A percentile compares a stretch with the other conserved stretches of the same genome.
phyloP scores from a whole-genome alignment of 2,113 vertebrate species.

The Perccottus glenii region DNA sequence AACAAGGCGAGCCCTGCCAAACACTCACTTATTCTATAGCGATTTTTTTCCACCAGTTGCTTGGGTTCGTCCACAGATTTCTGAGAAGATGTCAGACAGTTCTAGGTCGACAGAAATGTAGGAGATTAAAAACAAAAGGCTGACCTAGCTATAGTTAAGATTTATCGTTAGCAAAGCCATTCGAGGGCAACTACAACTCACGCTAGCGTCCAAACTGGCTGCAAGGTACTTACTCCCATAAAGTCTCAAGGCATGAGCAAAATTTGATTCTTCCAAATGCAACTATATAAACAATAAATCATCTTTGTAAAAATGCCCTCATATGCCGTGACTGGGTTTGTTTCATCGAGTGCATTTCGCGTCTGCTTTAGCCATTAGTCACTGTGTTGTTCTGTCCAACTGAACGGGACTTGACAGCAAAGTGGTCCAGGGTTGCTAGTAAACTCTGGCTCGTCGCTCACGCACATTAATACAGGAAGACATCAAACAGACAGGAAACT shows the following conservation, averaged over 20 bases:
- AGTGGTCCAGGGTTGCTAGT: slow-evolving; percentile 54
- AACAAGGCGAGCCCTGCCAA: slow-evolving; percentile 87
- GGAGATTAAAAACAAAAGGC: slow-evolving; percentile 27
- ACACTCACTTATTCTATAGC: slow-evolving; percentile 70
- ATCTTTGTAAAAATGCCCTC: slow-evolving; percentile 34
- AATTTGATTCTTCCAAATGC: neutral
- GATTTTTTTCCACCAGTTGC: slow-evolving; percentile 58
- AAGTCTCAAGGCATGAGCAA: neutral
- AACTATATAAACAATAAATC: slow-evolving; percentile 26
- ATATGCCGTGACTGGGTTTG: slow-evolving; percentile 6
- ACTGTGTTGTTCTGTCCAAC: slow-evolving; percentile 33
- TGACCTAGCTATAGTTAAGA: slow-evolving; percentile 36
- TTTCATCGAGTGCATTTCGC: slow-evolving; percentile 4
- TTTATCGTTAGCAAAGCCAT: slow-evolving; percentile 2
- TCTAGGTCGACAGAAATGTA: slow-evolving; percentile 59
- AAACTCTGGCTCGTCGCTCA: slow-evolving; percentile 53
- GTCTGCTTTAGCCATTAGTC: slow-evolving; percentile 65
- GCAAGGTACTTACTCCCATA: neutral
- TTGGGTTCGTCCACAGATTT: slow-evolving; percentile 47
- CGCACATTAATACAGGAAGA: slow-evolving; percentile 46
- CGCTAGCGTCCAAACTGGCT: neutral
- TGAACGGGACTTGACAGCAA: slow-evolving; percentile 42
- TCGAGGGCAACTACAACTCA: too few relatives aligned
- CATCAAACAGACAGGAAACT: slow-evolving; percentile 48
- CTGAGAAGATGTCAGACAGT: slow-evolving; percentile 53